Conservation (phyloP, 2,113 vertebrate genomes). For the Butorides virescens region DNA sequence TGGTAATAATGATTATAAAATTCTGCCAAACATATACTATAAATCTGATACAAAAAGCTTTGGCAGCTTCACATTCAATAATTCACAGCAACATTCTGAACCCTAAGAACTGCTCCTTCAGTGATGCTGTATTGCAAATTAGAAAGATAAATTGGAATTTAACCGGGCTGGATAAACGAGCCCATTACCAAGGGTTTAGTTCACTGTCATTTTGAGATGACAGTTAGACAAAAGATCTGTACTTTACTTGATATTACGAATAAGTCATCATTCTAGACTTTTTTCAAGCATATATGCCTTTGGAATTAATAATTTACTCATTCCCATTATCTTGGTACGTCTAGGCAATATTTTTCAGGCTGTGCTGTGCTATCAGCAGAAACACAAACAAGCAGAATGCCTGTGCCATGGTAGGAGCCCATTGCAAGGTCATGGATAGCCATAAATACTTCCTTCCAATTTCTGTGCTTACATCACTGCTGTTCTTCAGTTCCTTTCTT, state of each 20-base stretch:
- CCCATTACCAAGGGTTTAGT: constrained; percentile 24
- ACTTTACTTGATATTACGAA: background rate
- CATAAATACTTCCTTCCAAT: background rate
- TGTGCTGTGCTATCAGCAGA: background rate
- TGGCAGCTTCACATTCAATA: background rate
- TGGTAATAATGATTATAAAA: background rate
- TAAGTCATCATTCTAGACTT: constrained; percentile 4
- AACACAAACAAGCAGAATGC: background rate
- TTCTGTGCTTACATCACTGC: background rate
- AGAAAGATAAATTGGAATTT: constrained; percentile 39
- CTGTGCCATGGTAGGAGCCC: background rate
- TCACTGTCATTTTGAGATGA: constrained; percentile 20
- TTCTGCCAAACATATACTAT: background rate
- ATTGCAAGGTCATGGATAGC: background rate
- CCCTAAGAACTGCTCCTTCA: background rate
- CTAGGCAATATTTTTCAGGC: background rate
- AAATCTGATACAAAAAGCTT: background rate
- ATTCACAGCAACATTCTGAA: background rate
- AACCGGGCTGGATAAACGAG: constrained; percentile 21
- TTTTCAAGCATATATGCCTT: background rate
- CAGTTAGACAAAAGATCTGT: constrained; percentile 38
- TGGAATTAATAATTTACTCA: background rate
- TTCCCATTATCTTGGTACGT: background rate
- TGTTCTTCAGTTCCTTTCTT: background rate
- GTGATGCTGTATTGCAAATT: background rate